phyloP scores from a whole-genome alignment of 2,888 invertebrate genomes.

The Oxystoma pomonae region DNA sequence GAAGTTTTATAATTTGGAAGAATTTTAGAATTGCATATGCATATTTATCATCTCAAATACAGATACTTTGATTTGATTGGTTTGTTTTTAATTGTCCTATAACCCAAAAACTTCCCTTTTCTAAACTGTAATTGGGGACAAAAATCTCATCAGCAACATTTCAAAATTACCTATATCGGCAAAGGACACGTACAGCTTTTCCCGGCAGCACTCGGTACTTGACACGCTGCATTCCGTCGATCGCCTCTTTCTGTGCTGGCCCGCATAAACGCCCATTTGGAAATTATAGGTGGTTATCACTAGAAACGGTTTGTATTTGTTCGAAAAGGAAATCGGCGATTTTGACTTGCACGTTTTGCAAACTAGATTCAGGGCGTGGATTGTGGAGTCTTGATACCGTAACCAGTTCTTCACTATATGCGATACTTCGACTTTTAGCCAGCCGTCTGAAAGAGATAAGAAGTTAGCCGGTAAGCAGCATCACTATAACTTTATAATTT shows the following conservation, averaged over 20 bases:
- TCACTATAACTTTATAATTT: no score
- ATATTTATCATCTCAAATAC: no score
- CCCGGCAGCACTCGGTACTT: constrained; percentile 76
- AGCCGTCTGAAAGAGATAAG: constrained; percentile 58
- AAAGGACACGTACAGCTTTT: constrained; percentile 78
- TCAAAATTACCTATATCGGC: constrained; percentile 60
- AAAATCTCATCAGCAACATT: no score
- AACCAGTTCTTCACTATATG: constrained; percentile 76
- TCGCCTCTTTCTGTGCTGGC: constrained; percentile 44
- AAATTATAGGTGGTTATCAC: constrained; percentile 74
- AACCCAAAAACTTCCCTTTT: no score
- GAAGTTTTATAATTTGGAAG: no score
- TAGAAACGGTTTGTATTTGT: constrained; percentile 70
- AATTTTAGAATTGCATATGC: no score
- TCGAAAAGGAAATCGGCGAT: constrained; percentile 66
- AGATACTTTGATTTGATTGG: no score
- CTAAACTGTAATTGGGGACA: no score
- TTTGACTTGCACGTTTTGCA: constrained; percentile 71
- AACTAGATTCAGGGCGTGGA: constrained; percentile 70
- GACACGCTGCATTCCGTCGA: constrained; percentile 67
- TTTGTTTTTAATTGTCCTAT: no score
- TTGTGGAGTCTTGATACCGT: constrained; percentile 60
- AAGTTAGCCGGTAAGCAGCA: no score
- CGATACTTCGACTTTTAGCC: constrained; percentile 76
- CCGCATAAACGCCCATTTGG: constrained; percentile 48